phyloP scores from a whole-genome alignment of 2,797 vertebrate genomes.

The Pyrocephalus nanus region DNA sequence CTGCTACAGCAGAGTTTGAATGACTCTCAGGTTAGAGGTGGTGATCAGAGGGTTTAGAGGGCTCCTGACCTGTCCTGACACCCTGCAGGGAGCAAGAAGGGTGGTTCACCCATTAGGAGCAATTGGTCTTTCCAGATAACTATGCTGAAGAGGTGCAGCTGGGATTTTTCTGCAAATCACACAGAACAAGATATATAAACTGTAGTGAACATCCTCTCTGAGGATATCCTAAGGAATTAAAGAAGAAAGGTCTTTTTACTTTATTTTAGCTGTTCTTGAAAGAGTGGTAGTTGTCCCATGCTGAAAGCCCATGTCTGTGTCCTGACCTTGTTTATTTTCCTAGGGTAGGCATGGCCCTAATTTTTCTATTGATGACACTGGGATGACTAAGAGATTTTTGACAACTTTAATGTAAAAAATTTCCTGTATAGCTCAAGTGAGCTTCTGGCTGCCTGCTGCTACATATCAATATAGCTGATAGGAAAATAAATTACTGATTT shows the following conservation, averaged over 20 bases:
- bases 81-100: background rate
- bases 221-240: background rate
- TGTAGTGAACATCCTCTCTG: background rate
- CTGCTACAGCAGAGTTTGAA: background rate
- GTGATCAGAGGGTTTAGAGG: rapidly evolving
- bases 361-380: background rate
- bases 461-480: background rate
- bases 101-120: rapidly evolving
- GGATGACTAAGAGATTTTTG: background rate
- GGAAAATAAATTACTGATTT: background rate
- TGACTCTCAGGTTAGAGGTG: rapidly evolving
- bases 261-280: background rate
- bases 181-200: background rate
- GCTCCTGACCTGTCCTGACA: background rate
- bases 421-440: background rate
- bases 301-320: background rate
- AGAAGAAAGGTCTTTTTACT: background rate
- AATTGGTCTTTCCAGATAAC: background rate
- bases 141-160: background rate
- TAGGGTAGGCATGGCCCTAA: background rate
- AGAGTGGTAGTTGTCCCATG: background rate
- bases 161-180: background rate
- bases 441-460: background rate
- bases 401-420: background rate
- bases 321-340: background rate